Evolutionary conservation across 2,888 invertebrate genomes (phyloP).

Genomic region (Lasioglossum zephyrum): DNA sequence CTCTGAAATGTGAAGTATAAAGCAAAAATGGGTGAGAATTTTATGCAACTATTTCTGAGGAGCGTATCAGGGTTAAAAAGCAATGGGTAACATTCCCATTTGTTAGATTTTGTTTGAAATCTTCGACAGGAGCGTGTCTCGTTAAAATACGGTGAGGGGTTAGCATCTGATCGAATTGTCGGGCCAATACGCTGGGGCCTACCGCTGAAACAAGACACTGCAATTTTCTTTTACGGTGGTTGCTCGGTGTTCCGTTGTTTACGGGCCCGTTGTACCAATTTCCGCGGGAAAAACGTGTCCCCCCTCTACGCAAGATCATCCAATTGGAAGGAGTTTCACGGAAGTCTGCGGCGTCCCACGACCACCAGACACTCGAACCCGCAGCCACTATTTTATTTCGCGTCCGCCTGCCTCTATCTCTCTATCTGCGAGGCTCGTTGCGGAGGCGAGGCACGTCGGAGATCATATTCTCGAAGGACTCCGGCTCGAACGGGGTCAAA

Average conservation of each 20-base stretch:
- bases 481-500: constrained; percentile 53
- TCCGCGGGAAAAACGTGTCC: background rate
- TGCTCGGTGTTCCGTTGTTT: background rate
- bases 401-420: constrained; percentile 13
- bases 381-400: constrained; percentile 22
- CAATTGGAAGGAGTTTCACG: constrained; percentile 3
- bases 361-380: constrained; percentile 9
- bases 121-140: too few relatives aligned
- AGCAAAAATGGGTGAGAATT: too few relatives aligned
- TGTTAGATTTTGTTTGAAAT: too few relatives aligned
- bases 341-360: constrained; percentile 17
- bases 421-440: constrained; percentile 10
- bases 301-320: background rate
- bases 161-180: background rate
- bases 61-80: too few relatives aligned
- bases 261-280: background rate
- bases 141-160: too few relatives aligned
- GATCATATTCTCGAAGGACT: constrained; percentile 51
- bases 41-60: too few relatives aligned
- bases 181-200: background rate
- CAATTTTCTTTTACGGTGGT: background rate
- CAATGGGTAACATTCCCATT: too few relatives aligned
- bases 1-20: too few relatives aligned
- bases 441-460: constrained; percentile 29
- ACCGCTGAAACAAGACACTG: background rate